Base-by-base conservation (phyloP, 2,113 vertebrate genomes). In the Plectropomus leopardus region DNA sequence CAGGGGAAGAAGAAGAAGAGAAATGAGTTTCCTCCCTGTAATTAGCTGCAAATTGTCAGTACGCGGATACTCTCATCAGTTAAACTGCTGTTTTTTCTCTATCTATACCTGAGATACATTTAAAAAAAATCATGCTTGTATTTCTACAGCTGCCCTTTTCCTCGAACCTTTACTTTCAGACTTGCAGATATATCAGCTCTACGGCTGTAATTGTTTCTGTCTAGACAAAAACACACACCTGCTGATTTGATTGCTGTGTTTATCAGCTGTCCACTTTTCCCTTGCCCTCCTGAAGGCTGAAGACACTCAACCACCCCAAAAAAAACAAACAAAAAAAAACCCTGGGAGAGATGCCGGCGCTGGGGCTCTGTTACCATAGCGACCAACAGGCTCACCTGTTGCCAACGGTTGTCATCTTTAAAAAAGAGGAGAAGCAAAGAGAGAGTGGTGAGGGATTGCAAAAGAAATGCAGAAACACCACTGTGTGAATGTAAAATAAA, bases 361-460 rank as follows among this genome's bases (percentile, higher is more conserved):
- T 84, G 68, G 28, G 77, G 71, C 80, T 78, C 50, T 89, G 90
- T 94, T 92, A 68, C 87, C 71, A 81, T 89, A 78, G 88, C 36
- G 42, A 92, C 84, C 7, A 48, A 74, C 54, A 44, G 54, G 72
- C 78, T 90, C 79, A 91, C 90, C 88, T 91, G 88, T 92, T 90
- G 85, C 81, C 73, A 80, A 63, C 1, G n/a, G 24, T 64, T 73
- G 6, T 65, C 24, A 24, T 76, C 36, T 63, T 87, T 23, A 60
- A 61, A 71, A 69, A 54, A 60, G 45, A 55, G 15, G 10, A 60
- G n/a, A 73, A 11, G 53, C 34, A 50, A 3, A 26, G 14, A 57
- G 40, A 48, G 60, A 32, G 61, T 1, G 24, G 53, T 24, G 7
- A 51, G 44, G 11, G 17, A 50, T 15, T 45, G 66, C 6, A 72